Base-by-base conservation (phyloP, 2,113 vertebrate genomes). In the Cathartes aura region DNA sequence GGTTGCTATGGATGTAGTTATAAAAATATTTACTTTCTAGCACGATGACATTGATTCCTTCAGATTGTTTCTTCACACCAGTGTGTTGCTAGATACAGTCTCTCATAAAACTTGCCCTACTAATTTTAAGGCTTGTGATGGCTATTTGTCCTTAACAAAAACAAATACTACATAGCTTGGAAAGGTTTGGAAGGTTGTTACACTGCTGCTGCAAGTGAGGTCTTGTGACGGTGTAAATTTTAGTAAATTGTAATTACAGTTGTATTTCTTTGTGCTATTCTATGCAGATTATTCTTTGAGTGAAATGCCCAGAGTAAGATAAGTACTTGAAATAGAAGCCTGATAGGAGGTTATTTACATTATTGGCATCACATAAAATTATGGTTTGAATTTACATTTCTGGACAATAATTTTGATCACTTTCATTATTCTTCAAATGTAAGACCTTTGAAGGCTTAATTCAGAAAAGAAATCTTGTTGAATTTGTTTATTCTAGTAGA, bases 11-110 rank as follows among this genome's bases (percentile, higher is more conserved):
- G 93, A 79, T 86, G 47, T 78, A 36, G 83, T 91, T 91, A 70
- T 78, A 92, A 74, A 95, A 96, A 92, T 95, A 90, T 91, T 95
- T 95, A 52, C 94, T 91, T 96, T 96, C 53, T 88, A 80, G 36
- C 47, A 66, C 5, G 29, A 87, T 62, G 32, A 42, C 59, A 86
- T 50, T 80, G 81, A 76, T 91, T 87, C 42, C 53, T 94, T 84
- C 60, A 84, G 34, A 32, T n/a, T 58, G 53, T 62, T 96, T 81
- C 87, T 43, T 95, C 91, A 70, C 42, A 73, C 42, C 42, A 60
- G 20, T n/a, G 15, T 64, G 45, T 66, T 93, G 58, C 76, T 95
- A 75, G 76, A 82, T 72, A 63, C 13, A 62, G 22, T 50, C 22
- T 73, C 63, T 81, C 14, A 14, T 88, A 48, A 91, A 91, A 87